Percentiles rank a stretch among this genome's conserved stretches.
Evolutionary conservation across 2,113 vertebrate species (phyloP).

Genomic region (Chionomys nivalis): DNA sequence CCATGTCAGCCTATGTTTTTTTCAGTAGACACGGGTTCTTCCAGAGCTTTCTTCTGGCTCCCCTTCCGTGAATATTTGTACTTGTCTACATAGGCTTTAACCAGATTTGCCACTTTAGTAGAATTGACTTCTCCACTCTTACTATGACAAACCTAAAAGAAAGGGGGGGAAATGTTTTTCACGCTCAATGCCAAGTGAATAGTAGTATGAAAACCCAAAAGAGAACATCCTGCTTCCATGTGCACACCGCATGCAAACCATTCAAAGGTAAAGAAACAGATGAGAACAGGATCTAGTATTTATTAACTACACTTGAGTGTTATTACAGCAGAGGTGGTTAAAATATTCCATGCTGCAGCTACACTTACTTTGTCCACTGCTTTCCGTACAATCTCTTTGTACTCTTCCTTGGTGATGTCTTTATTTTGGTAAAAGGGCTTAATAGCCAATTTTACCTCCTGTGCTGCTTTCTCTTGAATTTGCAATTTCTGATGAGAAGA

Average conservation of each 20-base stretch:
- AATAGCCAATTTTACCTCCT: slow-evolving; percentile 96
- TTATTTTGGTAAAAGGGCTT: slow-evolving; percentile 99
- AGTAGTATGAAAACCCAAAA: slow-evolving; percentile 34
- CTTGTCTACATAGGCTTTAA: slow-evolving; percentile 98
- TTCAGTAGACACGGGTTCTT: slow-evolving; percentile 83
- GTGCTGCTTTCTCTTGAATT: slow-evolving; percentile 96
- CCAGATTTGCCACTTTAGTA: slow-evolving; percentile 96
- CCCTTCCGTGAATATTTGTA: slow-evolving; percentile 94
- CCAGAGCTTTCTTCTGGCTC: slow-evolving; percentile 88
- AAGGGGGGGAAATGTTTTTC: slow-evolving; percentile 27
- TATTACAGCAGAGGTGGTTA: background rate
- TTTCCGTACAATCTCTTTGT: slow-evolving; percentile 99
- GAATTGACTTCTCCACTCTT: slow-evolving; percentile 99
- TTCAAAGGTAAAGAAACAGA: background rate
- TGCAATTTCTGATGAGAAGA: slow-evolving; percentile 90
- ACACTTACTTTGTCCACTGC: slow-evolving; percentile 96
- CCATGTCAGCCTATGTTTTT: slow-evolving; percentile 80
- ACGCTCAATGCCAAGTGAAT: slow-evolving; percentile 49
- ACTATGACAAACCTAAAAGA: slow-evolving; percentile 95
- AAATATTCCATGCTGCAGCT: background rate
- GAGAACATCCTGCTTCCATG: background rate
- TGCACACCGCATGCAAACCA: background rate
- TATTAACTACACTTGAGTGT: background rate
- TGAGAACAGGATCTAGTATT: background rate
- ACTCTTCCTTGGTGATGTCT: slow-evolving; percentile 98